phyloP scores from a whole-genome alignment of 2,113 vertebrate species.

The Microtus montanus region DNA sequence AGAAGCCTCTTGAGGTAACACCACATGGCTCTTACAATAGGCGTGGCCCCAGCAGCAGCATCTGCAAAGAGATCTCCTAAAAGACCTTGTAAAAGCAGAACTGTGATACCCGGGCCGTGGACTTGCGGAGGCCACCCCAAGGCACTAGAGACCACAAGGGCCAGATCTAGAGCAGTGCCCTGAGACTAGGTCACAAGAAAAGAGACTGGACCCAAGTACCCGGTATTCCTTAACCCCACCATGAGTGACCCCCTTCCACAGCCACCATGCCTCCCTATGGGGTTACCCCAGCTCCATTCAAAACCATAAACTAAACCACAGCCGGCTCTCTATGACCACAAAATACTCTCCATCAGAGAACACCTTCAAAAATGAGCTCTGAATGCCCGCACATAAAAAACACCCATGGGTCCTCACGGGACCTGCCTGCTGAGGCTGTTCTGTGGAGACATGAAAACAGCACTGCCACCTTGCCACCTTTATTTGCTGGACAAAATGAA shows the following conservation, averaged over 20 bases:
- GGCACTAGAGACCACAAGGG: neutral
- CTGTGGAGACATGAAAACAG: neutral
- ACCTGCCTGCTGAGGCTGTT: rapidly evolving
- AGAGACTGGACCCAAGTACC: neutral
- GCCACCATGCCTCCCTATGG: neutral
- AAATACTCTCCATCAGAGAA: neutral
- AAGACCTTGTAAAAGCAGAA: neutral
- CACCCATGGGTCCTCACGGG: rapidly evolving
- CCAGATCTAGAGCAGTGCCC: too few species aligned
- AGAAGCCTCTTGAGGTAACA: neutral
- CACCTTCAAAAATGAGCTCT: neutral
- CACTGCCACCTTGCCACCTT: neutral
- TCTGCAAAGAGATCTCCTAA: neutral
- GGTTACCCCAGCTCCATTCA: neutral
- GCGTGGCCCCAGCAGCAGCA: neutral
- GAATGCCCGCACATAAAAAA: rapidly evolving
- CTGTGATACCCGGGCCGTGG: rapidly evolving
- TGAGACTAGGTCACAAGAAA: too few species aligned
- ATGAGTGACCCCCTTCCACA: neutral
- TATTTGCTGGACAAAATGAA: neutral
- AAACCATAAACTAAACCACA: neutral
- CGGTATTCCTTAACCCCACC: neutral
- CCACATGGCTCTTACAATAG: neutral
- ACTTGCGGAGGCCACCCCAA: too few species aligned
- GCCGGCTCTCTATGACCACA: neutral